phyloP scores from a whole-genome alignment of 2,113 vertebrate species.

The Ammodramus savannarum region DNA sequence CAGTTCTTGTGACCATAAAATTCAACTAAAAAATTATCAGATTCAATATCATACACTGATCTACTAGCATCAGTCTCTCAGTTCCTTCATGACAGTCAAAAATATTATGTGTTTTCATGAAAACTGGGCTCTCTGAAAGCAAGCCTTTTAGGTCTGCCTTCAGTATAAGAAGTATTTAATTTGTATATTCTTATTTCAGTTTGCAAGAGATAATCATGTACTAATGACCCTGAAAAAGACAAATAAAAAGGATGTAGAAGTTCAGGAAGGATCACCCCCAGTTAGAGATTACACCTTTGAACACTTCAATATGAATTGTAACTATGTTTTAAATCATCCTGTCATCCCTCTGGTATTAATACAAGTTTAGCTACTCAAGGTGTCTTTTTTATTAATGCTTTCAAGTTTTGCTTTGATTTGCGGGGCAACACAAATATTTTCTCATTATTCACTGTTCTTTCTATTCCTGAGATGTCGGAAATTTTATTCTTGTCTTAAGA shows the following conservation, averaged over 20 bases:
- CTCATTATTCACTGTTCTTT: conserved; percentile 46
- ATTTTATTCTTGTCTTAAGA: neutral
- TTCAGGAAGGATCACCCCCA: neutral
- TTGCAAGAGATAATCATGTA: neutral
- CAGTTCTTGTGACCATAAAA: neutral
- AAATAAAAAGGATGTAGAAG: neutral
- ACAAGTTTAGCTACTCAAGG: conserved; percentile 26
- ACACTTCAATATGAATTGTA: conserved; percentile 20
- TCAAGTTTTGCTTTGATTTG: conserved; percentile 61
- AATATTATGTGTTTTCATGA: neutral
- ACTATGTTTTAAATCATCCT: conserved; percentile 37
- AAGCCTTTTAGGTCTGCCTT: neutral
- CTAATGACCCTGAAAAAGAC: neutral
- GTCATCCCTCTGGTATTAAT: conserved; percentile 36
- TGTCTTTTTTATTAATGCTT: conserved; percentile 54
- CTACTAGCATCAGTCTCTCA: accelerated
- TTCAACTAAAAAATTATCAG: neutral
- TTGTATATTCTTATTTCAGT: neutral
- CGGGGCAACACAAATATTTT: conserved; percentile 57
- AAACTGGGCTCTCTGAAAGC: accelerated
- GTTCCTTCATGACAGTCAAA: neutral
- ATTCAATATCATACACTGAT: neutral
- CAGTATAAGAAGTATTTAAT: neutral
- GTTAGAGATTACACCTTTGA: neutral
- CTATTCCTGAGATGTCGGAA: conserved; percentile 5